Evolutionary conservation across 37 sponge, comb jelly and placozoan species (phyloP).

Genomic region (Ianthella basta): DNA sequence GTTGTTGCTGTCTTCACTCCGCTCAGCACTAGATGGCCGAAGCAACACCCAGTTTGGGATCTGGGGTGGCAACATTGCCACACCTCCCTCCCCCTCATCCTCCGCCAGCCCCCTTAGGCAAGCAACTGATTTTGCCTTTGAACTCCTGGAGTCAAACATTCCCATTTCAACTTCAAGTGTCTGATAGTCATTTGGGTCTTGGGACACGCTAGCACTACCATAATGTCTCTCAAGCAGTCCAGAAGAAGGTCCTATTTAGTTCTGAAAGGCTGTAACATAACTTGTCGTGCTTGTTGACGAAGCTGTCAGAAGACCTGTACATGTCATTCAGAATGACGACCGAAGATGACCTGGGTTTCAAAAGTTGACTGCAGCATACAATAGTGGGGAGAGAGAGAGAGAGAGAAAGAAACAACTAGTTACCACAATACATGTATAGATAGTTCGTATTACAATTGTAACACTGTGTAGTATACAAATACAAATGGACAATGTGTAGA

Average conservation of each 20-base stretch:
- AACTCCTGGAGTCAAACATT: neutral
- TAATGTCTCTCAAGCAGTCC: too few species aligned
- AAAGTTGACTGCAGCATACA: too few species aligned
- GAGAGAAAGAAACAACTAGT: too few species aligned
- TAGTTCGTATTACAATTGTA: too few species aligned
- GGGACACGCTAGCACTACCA: neutral
- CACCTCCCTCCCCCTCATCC: too few species aligned
- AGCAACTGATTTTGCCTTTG: constrained; percentile 3
- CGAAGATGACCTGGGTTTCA: too few species aligned
- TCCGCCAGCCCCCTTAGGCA: neutral
- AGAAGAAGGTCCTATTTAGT: neutral
- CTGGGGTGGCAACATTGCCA: neutral
- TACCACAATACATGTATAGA: too few species aligned
- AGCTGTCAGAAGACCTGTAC: neutral
- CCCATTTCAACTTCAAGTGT: constrained; percentile 31
- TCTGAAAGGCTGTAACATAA: neutral
- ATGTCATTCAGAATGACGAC: neutral
- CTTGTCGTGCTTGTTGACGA: neutral
- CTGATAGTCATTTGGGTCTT: neutral
- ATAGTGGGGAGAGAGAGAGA: too few species aligned
- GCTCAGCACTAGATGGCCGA: neutral
- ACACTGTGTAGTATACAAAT: too few species aligned
- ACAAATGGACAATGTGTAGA: too few species aligned
- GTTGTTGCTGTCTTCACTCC: neutral
- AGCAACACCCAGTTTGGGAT: neutral